phyloP scores from a whole-genome alignment of 2,113 vertebrate species.

The Macquaria ambigua region DNA sequence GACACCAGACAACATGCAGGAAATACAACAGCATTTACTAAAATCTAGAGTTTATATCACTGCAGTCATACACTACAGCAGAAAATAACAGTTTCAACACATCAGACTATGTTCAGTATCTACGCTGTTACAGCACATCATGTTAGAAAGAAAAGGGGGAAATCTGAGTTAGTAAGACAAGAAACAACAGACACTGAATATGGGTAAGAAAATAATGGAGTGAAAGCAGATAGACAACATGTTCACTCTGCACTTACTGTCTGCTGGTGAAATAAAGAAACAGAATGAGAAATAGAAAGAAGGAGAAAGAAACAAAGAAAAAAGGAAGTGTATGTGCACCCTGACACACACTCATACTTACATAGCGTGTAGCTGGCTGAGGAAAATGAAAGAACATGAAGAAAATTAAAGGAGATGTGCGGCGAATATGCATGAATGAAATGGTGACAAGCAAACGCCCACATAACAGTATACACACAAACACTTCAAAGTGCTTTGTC shows the following conservation, averaged over 20 bases:
- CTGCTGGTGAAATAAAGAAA: conserved; percentile 25
- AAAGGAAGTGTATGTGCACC: conserved; percentile 45
- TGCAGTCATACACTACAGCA: conserved; percentile 1
- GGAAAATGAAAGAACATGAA: conserved; percentile 74
- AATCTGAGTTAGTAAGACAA: conserved; percentile 46
- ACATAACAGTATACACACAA: conserved; percentile 1
- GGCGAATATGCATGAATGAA: conserved; percentile 59
- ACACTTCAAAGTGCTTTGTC: conserved; percentile 34
- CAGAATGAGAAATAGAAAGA: background rate
- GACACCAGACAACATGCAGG: conserved; percentile 32
- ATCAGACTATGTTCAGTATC: background rate
- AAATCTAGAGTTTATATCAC: background rate
- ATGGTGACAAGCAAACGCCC: conserved; percentile 54
- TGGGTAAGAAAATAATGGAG: conserved; percentile 14
- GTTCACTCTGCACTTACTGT: conserved; percentile 26
- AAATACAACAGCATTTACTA: conserved; percentile 6
- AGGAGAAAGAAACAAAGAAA: background rate
- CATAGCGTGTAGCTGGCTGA: conserved; percentile 82
- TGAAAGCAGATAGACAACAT: conserved; percentile 6
- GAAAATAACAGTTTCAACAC: background rate
- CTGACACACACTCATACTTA: conserved; percentile 78
- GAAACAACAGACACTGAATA: conserved; percentile 9
- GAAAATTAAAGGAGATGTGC: conserved; percentile 74
- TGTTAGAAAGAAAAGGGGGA: conserved; percentile 41
- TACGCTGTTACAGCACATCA: conserved; percentile 5